Conservation (phyloP, 2,113 vertebrate genomes). For the Sylvilagus bachmani region DNA sequence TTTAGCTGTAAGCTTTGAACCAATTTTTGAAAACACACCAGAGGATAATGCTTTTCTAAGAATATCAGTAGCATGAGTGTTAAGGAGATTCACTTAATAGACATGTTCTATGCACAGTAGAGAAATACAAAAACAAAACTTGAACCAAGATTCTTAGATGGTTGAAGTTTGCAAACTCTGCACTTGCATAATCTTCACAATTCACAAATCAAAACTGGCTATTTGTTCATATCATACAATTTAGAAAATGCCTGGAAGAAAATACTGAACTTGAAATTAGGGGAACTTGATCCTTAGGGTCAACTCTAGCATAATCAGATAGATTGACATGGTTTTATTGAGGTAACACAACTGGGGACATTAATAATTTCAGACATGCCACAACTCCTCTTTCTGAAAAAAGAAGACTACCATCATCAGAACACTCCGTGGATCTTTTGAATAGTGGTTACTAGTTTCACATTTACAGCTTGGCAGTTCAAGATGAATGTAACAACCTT, state of each 20-base stretch:
- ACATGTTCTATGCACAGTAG: background rate
- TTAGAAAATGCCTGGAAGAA: slow-evolving; percentile 15
- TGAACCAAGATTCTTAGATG: background rate
- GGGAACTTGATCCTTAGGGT: background rate
- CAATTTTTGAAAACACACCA: background rate
- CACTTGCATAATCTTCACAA: background rate
- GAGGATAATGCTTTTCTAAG: background rate
- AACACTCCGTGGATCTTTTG: background rate
- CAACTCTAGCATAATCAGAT: background rate
- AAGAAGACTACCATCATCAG: background rate
- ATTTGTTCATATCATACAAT: background rate
- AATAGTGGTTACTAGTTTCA: background rate
- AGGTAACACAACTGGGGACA: background rate
- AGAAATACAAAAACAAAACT: background rate
- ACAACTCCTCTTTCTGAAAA: slow-evolving; percentile 2
- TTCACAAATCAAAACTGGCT: background rate
- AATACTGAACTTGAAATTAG: background rate
- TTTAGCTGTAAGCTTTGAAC: background rate
- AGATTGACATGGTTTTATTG: background rate
- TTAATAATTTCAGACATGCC: background rate
- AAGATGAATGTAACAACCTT: background rate
- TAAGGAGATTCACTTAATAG: background rate
- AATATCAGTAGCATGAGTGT: background rate
- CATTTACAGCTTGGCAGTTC: background rate
- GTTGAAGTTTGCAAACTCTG: background rate